Conservation (phyloP, 2,888 invertebrate species). For the Plebejus anna region DNA sequence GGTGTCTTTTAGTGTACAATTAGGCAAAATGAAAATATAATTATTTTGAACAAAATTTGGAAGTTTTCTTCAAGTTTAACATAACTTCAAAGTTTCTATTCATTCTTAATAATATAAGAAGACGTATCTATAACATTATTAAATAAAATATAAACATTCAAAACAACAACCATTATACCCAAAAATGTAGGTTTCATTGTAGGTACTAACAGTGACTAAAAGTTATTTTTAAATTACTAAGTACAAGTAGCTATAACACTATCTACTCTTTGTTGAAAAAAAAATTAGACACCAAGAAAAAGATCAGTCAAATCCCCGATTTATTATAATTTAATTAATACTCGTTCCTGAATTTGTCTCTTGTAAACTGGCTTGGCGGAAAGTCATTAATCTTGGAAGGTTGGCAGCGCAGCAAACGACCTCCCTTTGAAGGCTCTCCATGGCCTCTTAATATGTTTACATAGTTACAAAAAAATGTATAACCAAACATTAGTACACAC, state of each 20-base stretch:
- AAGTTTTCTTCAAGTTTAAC: too few species aligned
- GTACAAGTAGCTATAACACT: neutral
- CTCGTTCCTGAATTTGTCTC: constrained; percentile 68
- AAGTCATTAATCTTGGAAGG: constrained; percentile 75
- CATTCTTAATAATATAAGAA: too few species aligned
- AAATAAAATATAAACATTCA: too few species aligned
- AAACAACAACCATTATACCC: too few species aligned
- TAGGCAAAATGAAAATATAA: too few species aligned
- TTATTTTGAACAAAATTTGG: too few species aligned
- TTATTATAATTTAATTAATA: constrained; percentile 33
- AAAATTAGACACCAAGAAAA: neutral
- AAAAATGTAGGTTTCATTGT: too few species aligned
- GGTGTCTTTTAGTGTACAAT: neutral
- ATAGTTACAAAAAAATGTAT: constrained; percentile 52
- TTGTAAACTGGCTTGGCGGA: constrained; percentile 71
- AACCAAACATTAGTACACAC: constrained; percentile 57
- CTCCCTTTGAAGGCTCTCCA: constrained; percentile 74
- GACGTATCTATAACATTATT: too few species aligned
- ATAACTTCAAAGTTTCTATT: too few species aligned
- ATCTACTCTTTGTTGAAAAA: neutral
- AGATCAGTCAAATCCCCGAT: neutral
- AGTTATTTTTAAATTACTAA: too few species aligned
- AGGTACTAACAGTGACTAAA: too few species aligned
- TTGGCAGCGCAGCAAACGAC: constrained; percentile 76
- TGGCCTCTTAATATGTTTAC: constrained; percentile 70